Evolutionary conservation across 1,140 invertebrate species (phyloP), one percentile per base, ranked within the genome.

Genomic region (Pseudomyrmex concolor): DNA sequence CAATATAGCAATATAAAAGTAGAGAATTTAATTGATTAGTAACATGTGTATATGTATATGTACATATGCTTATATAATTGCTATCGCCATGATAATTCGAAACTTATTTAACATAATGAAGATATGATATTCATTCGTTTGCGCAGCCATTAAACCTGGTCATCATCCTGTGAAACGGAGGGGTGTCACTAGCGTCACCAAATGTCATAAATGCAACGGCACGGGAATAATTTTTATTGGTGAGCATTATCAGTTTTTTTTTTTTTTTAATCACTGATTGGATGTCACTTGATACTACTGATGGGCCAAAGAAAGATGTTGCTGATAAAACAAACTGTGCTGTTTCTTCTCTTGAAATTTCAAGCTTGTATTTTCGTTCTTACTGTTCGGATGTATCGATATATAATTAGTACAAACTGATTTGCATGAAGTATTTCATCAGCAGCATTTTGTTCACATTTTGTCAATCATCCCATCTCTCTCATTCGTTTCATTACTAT

Each of bases 171-270:
- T 97, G 34, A 97, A 97, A 94, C 96, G 97, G 92, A 95, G 97
- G 92, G 97, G 97, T 84, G 95, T 97, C 59, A 97, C 97, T 13
- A 97, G 97, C 84, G 97, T 97, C 59, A 97, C 97, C 15, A 98
- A 97, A 91, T 98, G 97, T 92, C 96, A 97, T 84, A 97, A 97
- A 90, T 98, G 97, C 92, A 98, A 97, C 93, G 97, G 97, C 57
- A 97, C 97, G 15, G 97, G 97, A 34, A 97, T 97, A 63, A 97
- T 98, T 88, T 97, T 97, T 91, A 96, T 97, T 84, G 97, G 97
- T 86, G 90, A 91, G 92, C 91, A 83, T 80, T 57, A 34, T 43
- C 48, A 17, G 13, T 10, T 13, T 9, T 78, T 12, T 1, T 17
- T 17, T 62, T 19, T 4, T 63, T 67, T 76, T 12, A 8, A 19